phyloP scores from a whole-genome alignment of 2,888 invertebrate species.

The Orthosia gracilis region DNA sequence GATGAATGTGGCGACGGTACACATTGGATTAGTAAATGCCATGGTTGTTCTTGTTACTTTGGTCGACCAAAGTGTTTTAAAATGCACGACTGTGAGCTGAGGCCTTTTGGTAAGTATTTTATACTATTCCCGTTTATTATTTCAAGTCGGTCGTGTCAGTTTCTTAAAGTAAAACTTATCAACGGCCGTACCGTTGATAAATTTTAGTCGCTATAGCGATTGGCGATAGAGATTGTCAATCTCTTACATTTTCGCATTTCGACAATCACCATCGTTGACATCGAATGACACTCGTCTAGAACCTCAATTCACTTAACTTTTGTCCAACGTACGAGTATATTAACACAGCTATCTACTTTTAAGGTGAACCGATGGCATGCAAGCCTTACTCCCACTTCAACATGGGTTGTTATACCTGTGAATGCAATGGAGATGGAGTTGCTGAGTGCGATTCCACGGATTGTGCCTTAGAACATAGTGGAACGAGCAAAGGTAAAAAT shows the following conservation, averaged over 20 bases:
- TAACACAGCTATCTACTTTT: slow-evolving; percentile 11
- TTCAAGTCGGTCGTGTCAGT: neutral
- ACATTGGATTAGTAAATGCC: slow-evolving; percentile 49
- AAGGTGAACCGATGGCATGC: slow-evolving; percentile 55
- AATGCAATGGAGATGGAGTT: slow-evolving; percentile 53
- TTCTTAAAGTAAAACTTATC: neutral
- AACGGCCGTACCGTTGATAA: too few species aligned
- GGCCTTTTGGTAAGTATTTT: slow-evolving; percentile 41
- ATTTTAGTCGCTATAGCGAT: too few species aligned
- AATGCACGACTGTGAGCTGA: slow-evolving; percentile 36
- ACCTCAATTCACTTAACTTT: neutral
- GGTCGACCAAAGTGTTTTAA: slow-evolving; percentile 34
- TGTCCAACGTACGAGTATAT: neutral
- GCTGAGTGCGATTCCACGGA: slow-evolving; percentile 40
- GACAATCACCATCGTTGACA: too few species aligned
- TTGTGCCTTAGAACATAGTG: slow-evolving; percentile 13
- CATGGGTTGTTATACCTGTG: slow-evolving; percentile 50
- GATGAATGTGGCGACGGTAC: slow-evolving; percentile 54
- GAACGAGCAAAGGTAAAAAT: slow-evolving; percentile 2
- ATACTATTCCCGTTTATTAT: neutral
- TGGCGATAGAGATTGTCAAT: too few species aligned
- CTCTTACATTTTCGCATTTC: too few species aligned
- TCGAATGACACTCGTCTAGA: too few species aligned
- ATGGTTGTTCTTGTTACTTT: slow-evolving; percentile 34
- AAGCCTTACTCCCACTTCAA: slow-evolving; percentile 56